Conservation (phyloP, 2,888 invertebrate genomes). For the Acrocyrtus sp. region DNA sequence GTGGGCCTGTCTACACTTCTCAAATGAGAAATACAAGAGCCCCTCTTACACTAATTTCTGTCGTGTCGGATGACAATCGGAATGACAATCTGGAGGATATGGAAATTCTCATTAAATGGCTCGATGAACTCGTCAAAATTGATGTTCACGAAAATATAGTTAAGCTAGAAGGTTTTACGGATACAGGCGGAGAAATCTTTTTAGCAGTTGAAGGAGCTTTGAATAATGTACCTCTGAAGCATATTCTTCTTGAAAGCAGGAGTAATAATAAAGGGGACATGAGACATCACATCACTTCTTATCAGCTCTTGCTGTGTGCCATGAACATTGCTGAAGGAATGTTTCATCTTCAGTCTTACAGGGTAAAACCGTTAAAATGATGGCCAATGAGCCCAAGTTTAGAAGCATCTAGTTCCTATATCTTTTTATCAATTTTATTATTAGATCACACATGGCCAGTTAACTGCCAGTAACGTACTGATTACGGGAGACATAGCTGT, state of each 20-base stretch:
- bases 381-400: not conserved
- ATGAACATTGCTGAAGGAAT: constrained; percentile 78
- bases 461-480: constrained; percentile 79
- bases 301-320: constrained; percentile 65
- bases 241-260: constrained; percentile 74
- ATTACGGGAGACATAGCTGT: constrained; percentile 72
- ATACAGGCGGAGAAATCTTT: constrained; percentile 74
- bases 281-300: constrained; percentile 41
- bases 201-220: constrained; percentile 78
- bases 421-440: constrained; percentile 41
- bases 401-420: not conserved
- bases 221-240: constrained; percentile 73
- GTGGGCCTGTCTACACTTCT: constrained; percentile 51
- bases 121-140: constrained; percentile 77
- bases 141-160: constrained; percentile 79
- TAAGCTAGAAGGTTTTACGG: constrained; percentile 81
- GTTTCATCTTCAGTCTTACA: constrained; percentile 75
- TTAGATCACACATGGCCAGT: constrained; percentile 74
- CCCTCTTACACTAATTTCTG: constrained; percentile 51
- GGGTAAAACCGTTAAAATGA: constrained; percentile 69
- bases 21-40: constrained; percentile 47
- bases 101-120: constrained; percentile 67
- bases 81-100: constrained; percentile 35
- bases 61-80: constrained; percentile 10
- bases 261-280: constrained; percentile 66